A percentile compares a stretch with the other conserved stretches of the same genome.
phyloP scores from a whole-genome alignment of 2,113 vertebrate genomes.

The Leucoraja erinaceus region DNA sequence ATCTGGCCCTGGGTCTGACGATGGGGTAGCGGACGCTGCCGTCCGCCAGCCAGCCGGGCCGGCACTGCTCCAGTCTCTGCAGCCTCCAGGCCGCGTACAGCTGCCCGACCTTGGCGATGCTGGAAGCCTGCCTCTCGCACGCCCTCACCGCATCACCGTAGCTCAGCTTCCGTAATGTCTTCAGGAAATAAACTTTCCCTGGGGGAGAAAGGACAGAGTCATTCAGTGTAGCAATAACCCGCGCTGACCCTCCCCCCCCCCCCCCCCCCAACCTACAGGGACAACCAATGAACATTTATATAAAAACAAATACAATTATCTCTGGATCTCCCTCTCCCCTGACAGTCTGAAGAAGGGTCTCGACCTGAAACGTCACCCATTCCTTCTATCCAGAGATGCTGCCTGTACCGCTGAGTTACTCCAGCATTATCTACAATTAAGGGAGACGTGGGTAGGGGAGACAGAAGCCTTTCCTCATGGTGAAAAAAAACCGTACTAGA shows the following conservation, averaged over 20 bases:
- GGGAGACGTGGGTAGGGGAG: too few species aligned
- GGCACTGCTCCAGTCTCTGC: slow-evolving; percentile 84
- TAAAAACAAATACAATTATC: neutral
- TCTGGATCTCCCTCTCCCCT: too few species aligned
- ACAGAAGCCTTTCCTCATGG: too few species aligned
- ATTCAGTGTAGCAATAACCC: too few species aligned
- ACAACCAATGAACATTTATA: too few species aligned
- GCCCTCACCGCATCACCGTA: slow-evolving; percentile 73
- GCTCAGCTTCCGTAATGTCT: slow-evolving; percentile 80
- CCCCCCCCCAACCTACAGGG: neutral
- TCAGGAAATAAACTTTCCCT: slow-evolving; percentile 87
- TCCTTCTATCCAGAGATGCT: too few species aligned
- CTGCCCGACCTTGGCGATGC: slow-evolving; percentile 81
- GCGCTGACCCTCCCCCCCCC: neutral
- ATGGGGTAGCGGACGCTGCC: slow-evolving; percentile 90
- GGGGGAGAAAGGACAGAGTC: neutral
- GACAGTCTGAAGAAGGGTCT: too few species aligned
- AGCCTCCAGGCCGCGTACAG: slow-evolving; percentile 89
- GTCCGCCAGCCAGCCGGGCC: slow-evolving; percentile 85
- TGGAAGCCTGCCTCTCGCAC: slow-evolving; percentile 66
- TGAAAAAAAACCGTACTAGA: too few species aligned
- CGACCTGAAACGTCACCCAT: too few species aligned
- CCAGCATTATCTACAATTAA: too few species aligned
- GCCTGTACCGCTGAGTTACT: too few species aligned
- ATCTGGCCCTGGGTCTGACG: slow-evolving; percentile 79